Conservation (phyloP, 2,113 vertebrate species). For the Pelvicachromis taeniatus region DNA sequence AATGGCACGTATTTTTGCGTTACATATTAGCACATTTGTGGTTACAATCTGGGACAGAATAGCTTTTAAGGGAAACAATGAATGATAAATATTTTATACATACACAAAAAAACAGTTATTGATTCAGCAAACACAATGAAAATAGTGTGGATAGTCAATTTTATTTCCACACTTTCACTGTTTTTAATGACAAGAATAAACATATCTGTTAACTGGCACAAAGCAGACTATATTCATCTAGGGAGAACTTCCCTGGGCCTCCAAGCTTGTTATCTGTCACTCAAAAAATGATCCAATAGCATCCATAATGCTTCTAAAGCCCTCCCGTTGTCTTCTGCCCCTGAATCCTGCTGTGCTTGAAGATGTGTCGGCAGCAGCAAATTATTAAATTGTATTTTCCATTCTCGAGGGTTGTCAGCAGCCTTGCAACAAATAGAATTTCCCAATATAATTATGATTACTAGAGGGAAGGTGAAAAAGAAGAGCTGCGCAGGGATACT, state of each 20-base stretch:
- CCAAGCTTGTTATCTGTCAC: constrained; percentile 60
- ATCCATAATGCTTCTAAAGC: constrained; percentile 50
- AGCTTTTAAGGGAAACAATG: not conserved
- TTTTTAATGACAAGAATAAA: constrained; percentile 29
- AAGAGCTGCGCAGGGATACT: constrained; percentile 8
- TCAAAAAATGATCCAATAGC: constrained; percentile 57
- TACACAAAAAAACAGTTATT: not conserved
- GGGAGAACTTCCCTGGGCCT: constrained; percentile 26
- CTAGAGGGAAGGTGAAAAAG: constrained; percentile 26
- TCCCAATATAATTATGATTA: constrained; percentile 55
- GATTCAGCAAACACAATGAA: not conserved
- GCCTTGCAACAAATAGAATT: constrained; percentile 57
- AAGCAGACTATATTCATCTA: not conserved
- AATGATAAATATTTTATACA: constrained; percentile 20
- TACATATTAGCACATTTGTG: not conserved
- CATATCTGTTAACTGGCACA: constrained; percentile 4
- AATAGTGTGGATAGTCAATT: not conserved
- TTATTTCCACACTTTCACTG: not conserved
- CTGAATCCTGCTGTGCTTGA: constrained; percentile 55
- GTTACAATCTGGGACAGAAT: not conserved
- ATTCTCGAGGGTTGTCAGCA: constrained; percentile 46
- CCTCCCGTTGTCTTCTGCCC: constrained; percentile 55
- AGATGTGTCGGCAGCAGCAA: constrained; percentile 52
- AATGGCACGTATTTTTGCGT: constrained; percentile 9
- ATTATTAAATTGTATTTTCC: constrained; percentile 60